phyloP scores from a whole-genome alignment of 2,797 vertebrate species.

The Hirundo rustica region DNA sequence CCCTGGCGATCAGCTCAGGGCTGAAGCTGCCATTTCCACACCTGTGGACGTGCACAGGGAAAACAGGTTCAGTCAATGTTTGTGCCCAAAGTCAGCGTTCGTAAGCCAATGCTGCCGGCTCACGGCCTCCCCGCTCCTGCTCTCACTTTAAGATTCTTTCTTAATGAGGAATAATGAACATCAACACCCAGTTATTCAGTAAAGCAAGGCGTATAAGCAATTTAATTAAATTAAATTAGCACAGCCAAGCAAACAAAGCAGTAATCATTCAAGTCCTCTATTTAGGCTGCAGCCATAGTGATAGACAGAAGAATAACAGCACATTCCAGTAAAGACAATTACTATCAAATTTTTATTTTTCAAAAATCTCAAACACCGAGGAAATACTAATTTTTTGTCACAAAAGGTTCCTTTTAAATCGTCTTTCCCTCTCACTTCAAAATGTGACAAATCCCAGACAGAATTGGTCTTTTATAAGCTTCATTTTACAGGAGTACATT shows the following conservation, averaged over 20 bases:
- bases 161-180: conserved; percentile 77
- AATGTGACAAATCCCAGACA: conserved; percentile 54
- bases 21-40: background rate
- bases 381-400: conserved; percentile 27
- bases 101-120: background rate
- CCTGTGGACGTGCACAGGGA: background rate
- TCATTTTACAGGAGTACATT: background rate
- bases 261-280: conserved; percentile 62
- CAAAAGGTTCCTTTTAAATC: conserved; percentile 6
- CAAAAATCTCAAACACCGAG: conserved; percentile 1
- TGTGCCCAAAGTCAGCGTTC: background rate
- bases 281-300: conserved; percentile 60
- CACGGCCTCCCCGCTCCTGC: conserved; percentile 57
- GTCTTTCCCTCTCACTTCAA: conserved; percentile 40
- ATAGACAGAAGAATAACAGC: conserved; percentile 58
- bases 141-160: conserved; percentile 67
- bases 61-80: background rate
- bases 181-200: conserved; percentile 77
- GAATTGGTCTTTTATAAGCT: conserved; percentile 35
- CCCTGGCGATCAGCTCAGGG: background rate
- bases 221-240: conserved; percentile 79
- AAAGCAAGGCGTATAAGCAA: conserved; percentile 76
- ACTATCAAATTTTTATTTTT: conserved; percentile 59
- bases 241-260: conserved; percentile 76
- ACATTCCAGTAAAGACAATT: conserved; percentile 61